Evolutionary conservation across 2,888 invertebrate genomes (phyloP), one percentile per base, ranked within the genome.

Genomic region (Euplagia quadripunctaria): DNA sequence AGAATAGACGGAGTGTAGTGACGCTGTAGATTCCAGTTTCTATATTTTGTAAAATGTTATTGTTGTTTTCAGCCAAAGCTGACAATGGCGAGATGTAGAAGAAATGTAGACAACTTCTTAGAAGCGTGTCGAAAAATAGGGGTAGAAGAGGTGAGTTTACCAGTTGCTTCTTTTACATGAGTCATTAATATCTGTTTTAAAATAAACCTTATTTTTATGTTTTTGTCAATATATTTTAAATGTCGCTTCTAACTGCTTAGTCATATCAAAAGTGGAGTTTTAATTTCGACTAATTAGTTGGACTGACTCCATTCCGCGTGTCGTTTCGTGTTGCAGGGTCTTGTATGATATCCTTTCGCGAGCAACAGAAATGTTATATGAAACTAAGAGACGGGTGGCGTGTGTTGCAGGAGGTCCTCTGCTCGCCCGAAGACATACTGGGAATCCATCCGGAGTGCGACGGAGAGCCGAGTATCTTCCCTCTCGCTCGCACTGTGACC

Each of bases 81-180:
- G 84, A 98, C 99, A n/a, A 98, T 98, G 97, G 98, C 99, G 64
- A 97, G 99, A 86, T 99, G 99, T 96, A 97, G 99, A 87, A 97
- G 98, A 88, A 99, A 99, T 92, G 99, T 99, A 49, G 99, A 99
- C 91, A 99, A 99, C 94, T 99, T 99, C 90, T 95, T 99, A 85
- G 99, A 99, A 89, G 99, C 99, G 42, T 99, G 99, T 94, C 97
- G 98, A 77, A 98, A 97, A 94, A 98, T 99, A 87, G 99, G 99
- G 82, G 98, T 99, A 17, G 98, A 98, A 94, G 98, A 99, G 98
- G 99, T 99, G 94, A 97, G 97, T 49, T 64, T 42, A 42, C 20
- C 31, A 51, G 4, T 55, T 43, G 0, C 31, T 68, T 43, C 55
- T 20, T 63, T 51, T 12, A 12, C 4, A 46, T 69, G 8, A 46